phyloP scores from a whole-genome alignment of 1,140 invertebrate genomes.

The Antheraea pernyi region DNA sequence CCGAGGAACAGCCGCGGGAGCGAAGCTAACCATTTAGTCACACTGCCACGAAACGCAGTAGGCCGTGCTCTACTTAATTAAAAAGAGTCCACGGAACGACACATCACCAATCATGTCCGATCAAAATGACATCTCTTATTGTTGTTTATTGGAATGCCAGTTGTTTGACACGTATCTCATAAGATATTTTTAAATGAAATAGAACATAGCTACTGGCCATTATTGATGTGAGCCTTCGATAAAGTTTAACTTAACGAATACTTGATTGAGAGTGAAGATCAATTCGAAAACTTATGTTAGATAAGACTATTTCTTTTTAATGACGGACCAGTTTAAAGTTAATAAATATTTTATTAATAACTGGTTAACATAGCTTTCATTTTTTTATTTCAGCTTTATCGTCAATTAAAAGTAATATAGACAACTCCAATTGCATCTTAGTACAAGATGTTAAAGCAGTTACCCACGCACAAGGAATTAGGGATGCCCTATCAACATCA shows the following conservation, averaged over 20 bases:
- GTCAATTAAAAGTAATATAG: conserved; percentile 90
- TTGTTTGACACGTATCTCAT: conserved; percentile 36
- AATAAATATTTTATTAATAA: background rate
- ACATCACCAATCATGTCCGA: conserved; percentile 46
- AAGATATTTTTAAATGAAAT: conserved; percentile 40
- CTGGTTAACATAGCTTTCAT: conserved; percentile 19
- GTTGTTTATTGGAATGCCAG: conserved; percentile 38
- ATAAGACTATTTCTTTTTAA: conserved; percentile 1
- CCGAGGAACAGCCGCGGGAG: conserved; percentile 43
- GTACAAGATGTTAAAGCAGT: conserved; percentile 94
- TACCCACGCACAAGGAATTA: conserved; percentile 88
- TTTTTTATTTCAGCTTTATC: conserved; percentile 87
- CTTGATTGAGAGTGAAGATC: conserved; percentile 38
- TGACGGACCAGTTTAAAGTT: background rate
- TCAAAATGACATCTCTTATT: conserved; percentile 54
- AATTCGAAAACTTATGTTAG: conserved; percentile 21
- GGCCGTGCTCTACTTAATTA: conserved; percentile 69
- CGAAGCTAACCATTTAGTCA: conserved; percentile 70
- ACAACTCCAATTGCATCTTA: conserved; percentile 92
- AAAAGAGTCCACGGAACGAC: conserved; percentile 63
- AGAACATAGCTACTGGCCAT: conserved; percentile 40
- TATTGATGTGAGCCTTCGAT: conserved; percentile 41
- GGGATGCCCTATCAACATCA: conserved; percentile 86
- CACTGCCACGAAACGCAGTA: conserved; percentile 63
- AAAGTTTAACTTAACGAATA: conserved; percentile 42